Conservation (phyloP, 2,113 vertebrate species). For the Dromaius novaehollandiae region DNA sequence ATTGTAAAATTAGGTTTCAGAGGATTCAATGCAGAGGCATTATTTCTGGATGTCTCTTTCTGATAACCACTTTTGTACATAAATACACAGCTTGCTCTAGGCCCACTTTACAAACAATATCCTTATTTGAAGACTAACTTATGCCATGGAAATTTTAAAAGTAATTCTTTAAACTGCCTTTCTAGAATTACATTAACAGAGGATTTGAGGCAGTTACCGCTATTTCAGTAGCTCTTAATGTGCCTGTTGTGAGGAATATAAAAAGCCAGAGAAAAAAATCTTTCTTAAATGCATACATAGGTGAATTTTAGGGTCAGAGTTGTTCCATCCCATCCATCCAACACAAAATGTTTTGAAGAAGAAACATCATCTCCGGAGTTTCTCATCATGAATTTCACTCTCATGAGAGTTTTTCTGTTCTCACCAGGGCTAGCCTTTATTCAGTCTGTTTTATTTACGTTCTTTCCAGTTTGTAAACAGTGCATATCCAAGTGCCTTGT, state of each 20-base stretch:
- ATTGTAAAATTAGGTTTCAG: neutral
- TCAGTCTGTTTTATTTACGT: neutral
- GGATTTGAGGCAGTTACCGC: neutral
- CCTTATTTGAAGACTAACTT: neutral
- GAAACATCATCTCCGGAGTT: neutral
- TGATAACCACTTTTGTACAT: neutral
- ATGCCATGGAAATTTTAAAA: neutral
- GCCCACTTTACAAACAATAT: neutral
- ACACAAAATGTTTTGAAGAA: neutral
- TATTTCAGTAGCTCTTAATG: neutral
- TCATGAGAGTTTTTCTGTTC: neutral
- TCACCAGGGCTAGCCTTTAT: neutral
- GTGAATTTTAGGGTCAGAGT: neutral
- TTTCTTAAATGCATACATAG: neutral
- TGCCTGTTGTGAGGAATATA: neutral
- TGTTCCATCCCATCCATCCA: neutral
- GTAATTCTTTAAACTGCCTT: neutral
- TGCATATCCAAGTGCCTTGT: neutral
- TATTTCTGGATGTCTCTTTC: neutral
- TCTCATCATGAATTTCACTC: neutral
- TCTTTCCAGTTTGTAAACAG: conserved; percentile 28
- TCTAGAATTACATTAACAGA: neutral
- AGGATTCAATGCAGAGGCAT: neutral
- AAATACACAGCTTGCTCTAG: neutral
- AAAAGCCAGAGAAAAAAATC: neutral